Conservation (phyloP, 2,888 invertebrate species). For the Heliconius hortense region DNA sequence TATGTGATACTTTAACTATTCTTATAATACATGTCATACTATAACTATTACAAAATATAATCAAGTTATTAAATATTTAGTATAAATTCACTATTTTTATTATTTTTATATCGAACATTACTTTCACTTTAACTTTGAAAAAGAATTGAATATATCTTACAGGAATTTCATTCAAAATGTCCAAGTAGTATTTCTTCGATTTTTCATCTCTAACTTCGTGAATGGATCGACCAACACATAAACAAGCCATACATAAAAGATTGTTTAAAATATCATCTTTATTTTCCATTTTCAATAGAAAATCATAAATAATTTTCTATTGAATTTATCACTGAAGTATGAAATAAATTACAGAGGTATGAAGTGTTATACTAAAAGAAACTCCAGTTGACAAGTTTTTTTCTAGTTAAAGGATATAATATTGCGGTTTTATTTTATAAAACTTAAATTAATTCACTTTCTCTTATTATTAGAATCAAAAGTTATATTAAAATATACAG, state of each 20-base stretch:
- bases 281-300: slow-evolving; percentile 32
- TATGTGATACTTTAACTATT: too few relatives aligned
- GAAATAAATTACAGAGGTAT: neutral
- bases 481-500: neutral
- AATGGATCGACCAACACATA: slow-evolving; percentile 61
- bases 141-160: slow-evolving; percentile 48
- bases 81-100: too few relatives aligned
- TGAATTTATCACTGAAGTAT: neutral
- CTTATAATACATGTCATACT: too few relatives aligned
- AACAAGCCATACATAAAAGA: slow-evolving; percentile 64
- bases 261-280: slow-evolving; percentile 43
- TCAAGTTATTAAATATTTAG: too few relatives aligned
- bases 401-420: neutral
- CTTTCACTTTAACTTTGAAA: neutral
- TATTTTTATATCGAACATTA: too few relatives aligned
- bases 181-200: slow-evolving; percentile 58
- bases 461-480: neutral
- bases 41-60: too few relatives aligned
- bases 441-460: slow-evolving; percentile 7
- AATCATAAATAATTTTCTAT: neutral
- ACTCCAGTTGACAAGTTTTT: neutral
- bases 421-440: neutral
- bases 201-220: slow-evolving; percentile 56
- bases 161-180: slow-evolving; percentile 63
- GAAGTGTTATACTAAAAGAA: neutral